A percentile compares a stretch with the other conserved stretches of the same genome.
These are phyloP conservation scores for Acomys russatus DNA, from an alignment of 2,797 vertebrate genomes.

Conservation along the genomic window DNA sequence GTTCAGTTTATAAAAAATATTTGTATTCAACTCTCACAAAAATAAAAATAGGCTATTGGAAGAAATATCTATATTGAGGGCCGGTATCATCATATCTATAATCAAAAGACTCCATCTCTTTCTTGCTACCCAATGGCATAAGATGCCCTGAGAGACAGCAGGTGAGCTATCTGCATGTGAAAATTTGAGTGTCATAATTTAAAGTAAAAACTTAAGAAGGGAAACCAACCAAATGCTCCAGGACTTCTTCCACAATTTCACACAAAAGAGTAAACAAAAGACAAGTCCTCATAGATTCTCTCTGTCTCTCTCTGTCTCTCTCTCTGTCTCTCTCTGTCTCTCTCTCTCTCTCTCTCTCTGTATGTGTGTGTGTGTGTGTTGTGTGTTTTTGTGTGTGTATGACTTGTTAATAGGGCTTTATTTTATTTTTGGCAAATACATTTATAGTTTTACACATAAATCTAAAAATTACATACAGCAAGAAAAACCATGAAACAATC, in stretches of 20 bases:
- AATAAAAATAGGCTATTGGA: not conserved
- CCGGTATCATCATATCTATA: not conserved
- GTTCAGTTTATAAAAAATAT: not conserved
- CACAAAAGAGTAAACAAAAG: not conserved
- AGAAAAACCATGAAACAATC: too few species aligned
- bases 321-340: too few species aligned
- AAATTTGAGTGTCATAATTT: not conserved
- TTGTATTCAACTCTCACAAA: not conserved
- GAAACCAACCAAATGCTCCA: accelerated
- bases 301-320: too few species aligned
- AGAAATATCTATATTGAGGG: not conserved
- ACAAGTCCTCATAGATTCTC: not conserved
- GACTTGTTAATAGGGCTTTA: too few species aligned
- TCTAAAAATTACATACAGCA: too few species aligned
- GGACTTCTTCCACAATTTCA: not conserved
- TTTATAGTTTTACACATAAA: too few species aligned
- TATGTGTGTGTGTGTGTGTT: too few species aligned
- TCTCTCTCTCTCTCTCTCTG: too few species aligned
- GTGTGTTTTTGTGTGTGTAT: too few species aligned
- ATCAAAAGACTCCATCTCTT: not conserved
- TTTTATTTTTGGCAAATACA: too few species aligned
- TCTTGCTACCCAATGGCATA: not conserved
- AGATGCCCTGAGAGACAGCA: not conserved
- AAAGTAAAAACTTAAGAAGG: not conserved
- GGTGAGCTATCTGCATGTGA: not conserved